Evolutionary conservation across 2,797 vertebrate species (phyloP).

Genomic region (Vespertilio murinus): DNA sequence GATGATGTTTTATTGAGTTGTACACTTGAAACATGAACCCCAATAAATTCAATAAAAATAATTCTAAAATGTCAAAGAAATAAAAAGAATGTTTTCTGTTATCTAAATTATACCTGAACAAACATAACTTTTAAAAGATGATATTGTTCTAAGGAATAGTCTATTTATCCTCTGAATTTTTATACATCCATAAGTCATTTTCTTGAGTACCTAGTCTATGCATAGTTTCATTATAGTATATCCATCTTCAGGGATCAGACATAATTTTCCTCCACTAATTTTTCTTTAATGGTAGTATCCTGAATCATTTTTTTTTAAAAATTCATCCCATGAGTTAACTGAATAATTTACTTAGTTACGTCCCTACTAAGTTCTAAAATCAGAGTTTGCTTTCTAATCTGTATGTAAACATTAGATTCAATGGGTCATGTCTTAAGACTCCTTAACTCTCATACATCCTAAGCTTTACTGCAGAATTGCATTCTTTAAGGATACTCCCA

Average conservation of each 20-base stretch:
- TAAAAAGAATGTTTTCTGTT: background rate
- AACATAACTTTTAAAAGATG: conserved; percentile 26
- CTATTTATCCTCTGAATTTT: conserved; percentile 20
- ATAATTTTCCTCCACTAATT: conserved; percentile 59
- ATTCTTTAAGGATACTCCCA: background rate
- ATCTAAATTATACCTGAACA: conserved; percentile 32
- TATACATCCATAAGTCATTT: conserved; percentile 2
- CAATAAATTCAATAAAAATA: background rate
- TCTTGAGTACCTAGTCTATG: conserved; percentile 1
- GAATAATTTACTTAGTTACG: conserved; percentile 46
- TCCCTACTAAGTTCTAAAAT: conserved; percentile 35
- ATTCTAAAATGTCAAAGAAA: background rate
- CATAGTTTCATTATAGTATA: conserved; percentile 36
- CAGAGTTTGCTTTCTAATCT: background rate
- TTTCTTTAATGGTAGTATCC: conserved; percentile 46
- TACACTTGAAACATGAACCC: background rate
- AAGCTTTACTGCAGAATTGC: background rate
- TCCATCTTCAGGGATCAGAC: conserved; percentile 31
- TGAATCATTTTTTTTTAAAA: conserved; percentile 49
- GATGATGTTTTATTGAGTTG: background rate
- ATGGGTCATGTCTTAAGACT: conserved; percentile 31
- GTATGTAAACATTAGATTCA: conserved; percentile 30
- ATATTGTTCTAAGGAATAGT: conserved; percentile 18
- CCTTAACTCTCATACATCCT: background rate
- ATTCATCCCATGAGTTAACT: conserved; percentile 39